Evolutionary conservation across 2,797 vertebrate genomes (phyloP).

Genomic region (Acipenser transmontanus): DNA sequence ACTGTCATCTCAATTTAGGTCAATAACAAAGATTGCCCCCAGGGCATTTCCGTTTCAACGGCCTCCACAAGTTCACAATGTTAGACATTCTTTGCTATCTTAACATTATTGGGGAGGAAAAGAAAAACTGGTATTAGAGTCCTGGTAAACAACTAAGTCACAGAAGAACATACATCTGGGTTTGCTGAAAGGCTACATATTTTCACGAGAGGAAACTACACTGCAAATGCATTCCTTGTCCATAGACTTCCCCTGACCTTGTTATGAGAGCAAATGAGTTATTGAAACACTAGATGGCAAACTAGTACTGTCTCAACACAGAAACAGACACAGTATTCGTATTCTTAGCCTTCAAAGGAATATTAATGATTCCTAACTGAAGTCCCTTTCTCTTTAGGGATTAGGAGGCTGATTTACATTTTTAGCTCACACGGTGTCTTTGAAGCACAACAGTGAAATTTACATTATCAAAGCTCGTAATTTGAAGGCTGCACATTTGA

Average conservation of each 20-base stretch:
- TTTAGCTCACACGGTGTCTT: conserved; percentile 25
- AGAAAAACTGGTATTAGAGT: too few species aligned
- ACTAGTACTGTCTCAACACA: conserved; percentile 15
- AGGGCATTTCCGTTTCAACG: conserved; percentile 28
- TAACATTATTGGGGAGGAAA: too few species aligned
- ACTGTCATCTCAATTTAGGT: conserved; percentile 74
- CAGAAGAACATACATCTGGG: too few species aligned
- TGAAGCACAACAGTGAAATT: conserved; percentile 27
- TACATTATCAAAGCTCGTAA: conserved; percentile 25
- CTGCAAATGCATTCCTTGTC: too few species aligned
- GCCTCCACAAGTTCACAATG: too few species aligned
- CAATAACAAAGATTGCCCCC: conserved; percentile 61
- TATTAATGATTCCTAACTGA: background rate
- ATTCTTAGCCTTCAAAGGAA: background rate
- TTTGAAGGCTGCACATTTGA: conserved; percentile 10
- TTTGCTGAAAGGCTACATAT: too few species aligned
- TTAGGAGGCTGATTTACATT: conserved; percentile 26
- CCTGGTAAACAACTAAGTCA: too few species aligned
- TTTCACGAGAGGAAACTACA: too few species aligned
- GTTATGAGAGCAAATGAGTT: background rate
- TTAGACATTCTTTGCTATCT: too few species aligned
- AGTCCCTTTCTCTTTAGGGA: conserved; percentile 12
- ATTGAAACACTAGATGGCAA: conserved; percentile 28
- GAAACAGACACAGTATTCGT: too few species aligned
- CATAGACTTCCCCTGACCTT: too few species aligned